Evolutionary conservation across 1,140 invertebrate species (phyloP), one percentile per base, ranked within the genome.

Genomic region (Aethina tumida): DNA sequence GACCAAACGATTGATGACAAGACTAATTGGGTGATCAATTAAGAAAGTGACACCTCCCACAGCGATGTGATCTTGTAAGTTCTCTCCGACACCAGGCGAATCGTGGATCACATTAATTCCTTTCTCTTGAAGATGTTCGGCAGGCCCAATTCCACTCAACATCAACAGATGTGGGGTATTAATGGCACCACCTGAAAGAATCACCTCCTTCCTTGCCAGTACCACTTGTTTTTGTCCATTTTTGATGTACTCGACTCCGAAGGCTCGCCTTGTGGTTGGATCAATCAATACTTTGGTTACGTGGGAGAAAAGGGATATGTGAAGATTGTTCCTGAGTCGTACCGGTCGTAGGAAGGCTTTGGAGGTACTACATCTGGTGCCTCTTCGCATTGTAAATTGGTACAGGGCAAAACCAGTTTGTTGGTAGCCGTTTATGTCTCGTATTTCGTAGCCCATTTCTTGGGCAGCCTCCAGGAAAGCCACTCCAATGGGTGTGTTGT

Each of bases 361-460:
- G 0, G 84, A 75, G 0, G 83, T 65, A 26, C 81, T 86, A 51
- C 81, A 85, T 21, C 87, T 66, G 0, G 79, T 70, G 0, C 79
- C 86, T 22, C 82, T 64, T 30, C 84, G 63, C 75, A 88, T 88
- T 3, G 84, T 90, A 51, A 73, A 85, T 59, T 91, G 86, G 35
- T 76, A 85, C 37, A 85, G 73, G 1, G 77, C 75, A 50, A 84
- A 89, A 4, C 86, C 85, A 0, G 84, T 87, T 56, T 88, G 84
- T 46, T 83, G 71, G 1, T 76, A 73, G 5, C 88, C 77, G 60
- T 90, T 86, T 30, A 86, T 64, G 58, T 82, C 78, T 0, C 77
- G 50, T 5, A 87, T 76, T 27, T 87, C 81, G 62, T 88, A 89
- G 24, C 90, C 91, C 75, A 92, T 86, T 59, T 95, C 86, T 57